phyloP scores from a whole-genome alignment of 2,888 invertebrate genomes.

The Auanema sp. region DNA sequence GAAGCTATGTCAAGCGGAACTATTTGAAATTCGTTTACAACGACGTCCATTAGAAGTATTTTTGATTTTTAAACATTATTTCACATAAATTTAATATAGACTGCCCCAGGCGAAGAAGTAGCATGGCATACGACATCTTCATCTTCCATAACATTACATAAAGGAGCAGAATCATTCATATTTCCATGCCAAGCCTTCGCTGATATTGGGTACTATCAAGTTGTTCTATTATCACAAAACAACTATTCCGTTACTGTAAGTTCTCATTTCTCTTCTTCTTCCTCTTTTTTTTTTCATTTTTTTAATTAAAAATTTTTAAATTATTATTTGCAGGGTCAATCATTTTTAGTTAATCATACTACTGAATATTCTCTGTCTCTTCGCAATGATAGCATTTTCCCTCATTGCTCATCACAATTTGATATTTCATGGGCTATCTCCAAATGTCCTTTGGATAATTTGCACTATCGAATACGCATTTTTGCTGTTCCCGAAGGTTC shows the following conservation, averaged over 20 bases:
- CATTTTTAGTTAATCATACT: constrained; percentile 29
- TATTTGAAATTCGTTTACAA: constrained; percentile 27
- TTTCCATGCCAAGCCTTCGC: constrained; percentile 45
- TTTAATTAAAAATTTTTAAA: neutral
- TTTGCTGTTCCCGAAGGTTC: constrained; percentile 46
- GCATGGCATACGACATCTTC: constrained; percentile 5
- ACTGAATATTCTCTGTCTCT: constrained; percentile 27
- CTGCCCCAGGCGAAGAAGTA: constrained; percentile 29
- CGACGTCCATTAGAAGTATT: constrained; percentile 36
- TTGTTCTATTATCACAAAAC: constrained; percentile 30
- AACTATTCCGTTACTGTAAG: constrained; percentile 37
- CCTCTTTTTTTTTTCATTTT: too few species aligned
- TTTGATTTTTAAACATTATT: neutral
- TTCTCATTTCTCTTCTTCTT: neutral
- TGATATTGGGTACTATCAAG: constrained; percentile 44
- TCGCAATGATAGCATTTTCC: constrained; percentile 52
- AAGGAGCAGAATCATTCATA: constrained; percentile 28
- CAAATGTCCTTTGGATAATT: constrained; percentile 28
- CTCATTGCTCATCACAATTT: constrained; percentile 49
- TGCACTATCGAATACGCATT: constrained; percentile 49
- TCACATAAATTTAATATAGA: constrained; percentile 20
- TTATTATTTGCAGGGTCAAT: constrained; percentile 8
- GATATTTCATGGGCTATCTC: constrained; percentile 46
- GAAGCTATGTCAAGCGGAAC: constrained; percentile 35
- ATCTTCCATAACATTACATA: constrained; percentile 22